Evolutionary conservation across 37 sponge, comb jelly and placozoan species (phyloP), one percentile per base, ranked within the genome.

Genomic region (Trichoplax adhaerens): DNA sequence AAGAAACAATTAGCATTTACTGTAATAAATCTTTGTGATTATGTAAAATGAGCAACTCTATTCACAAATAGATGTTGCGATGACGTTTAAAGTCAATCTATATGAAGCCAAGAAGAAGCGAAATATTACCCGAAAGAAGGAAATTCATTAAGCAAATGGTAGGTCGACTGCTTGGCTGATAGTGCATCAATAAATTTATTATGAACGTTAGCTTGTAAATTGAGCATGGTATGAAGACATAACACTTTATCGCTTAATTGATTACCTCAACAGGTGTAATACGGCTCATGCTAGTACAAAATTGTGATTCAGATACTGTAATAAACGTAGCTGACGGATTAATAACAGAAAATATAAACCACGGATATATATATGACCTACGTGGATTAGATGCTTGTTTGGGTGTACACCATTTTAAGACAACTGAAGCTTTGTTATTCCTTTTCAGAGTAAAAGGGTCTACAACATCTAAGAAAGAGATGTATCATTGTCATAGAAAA

Each of bases 101-200:
- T 3, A 56, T 4, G 46, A 46, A 47, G 54, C 46, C 50, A 46
- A 3, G 46, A 55, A 55, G n/a, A 3, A 3, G 54, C 3, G 4
- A 46, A 50, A 64, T 58, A 5, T 58, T 12, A 63, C 73, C 73
- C 56, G 85, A 83, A 58, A 87, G 76, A 48, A 91, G 78, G 72
- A 91, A 91, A 69, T 87, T 91, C 69, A 91, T 73, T 7, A 91
- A 76, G 64, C 92, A 91, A 5, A 84, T 76, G 4, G 92, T 87
- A 0, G 92, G 92, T 1, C 92, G 82, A 64, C 79, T 81, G 67
- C 76, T 87, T 2, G 84, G 85, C 92, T 87, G 66, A 1, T 61
- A 29, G 29, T 29, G 55, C 47, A 76, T 62, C 50, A 56, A 55
- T 1, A 50, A 53, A 59, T 1, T 54, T 2, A 69, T 29, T 10